Conservation (phyloP, 2,113 vertebrate species). For the Siniperca chuatsi region DNA sequence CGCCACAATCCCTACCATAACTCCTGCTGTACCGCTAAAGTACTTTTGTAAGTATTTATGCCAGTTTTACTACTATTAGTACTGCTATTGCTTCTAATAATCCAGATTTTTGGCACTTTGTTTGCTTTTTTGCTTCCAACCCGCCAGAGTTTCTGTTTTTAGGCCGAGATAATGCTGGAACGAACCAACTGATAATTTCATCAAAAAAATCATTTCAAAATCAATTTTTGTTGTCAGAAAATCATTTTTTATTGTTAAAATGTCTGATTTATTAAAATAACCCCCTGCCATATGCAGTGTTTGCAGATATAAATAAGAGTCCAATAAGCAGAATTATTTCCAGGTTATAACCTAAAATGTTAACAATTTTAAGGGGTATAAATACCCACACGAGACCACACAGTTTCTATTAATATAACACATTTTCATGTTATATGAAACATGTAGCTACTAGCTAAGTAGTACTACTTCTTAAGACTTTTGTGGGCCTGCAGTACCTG, state of each 20-base stretch:
- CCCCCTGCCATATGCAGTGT: neutral
- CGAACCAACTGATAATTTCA: too few relatives aligned
- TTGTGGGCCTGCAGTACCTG: constrained; percentile 82
- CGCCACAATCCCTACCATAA: neutral
- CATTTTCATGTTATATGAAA: too few relatives aligned
- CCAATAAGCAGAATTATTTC: too few relatives aligned
- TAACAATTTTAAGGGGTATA: neutral
- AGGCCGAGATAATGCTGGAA: too few relatives aligned
- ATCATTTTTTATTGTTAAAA: neutral
- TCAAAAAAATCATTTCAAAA: too few relatives aligned
- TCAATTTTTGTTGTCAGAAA: too few relatives aligned
- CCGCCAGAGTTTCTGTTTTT: too few relatives aligned
- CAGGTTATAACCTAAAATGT: too few relatives aligned
- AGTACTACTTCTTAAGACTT: too few relatives aligned
- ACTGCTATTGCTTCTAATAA: neutral
- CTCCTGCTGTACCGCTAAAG: neutral
- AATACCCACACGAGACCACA: neutral
- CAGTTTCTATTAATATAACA: neutral
- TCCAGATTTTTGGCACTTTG: neutral
- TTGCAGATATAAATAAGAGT: too few relatives aligned
- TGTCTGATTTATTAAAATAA: neutral
- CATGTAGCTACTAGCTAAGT: too few relatives aligned
- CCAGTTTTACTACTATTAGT: neutral
- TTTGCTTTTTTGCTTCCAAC: neutral
- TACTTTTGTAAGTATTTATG: neutral